A percentile compares a stretch with the other conserved stretches of the same genome.
Conservation (phyloP, 2,797 vertebrate species). For the Threskiornis aethiopicus region DNA sequence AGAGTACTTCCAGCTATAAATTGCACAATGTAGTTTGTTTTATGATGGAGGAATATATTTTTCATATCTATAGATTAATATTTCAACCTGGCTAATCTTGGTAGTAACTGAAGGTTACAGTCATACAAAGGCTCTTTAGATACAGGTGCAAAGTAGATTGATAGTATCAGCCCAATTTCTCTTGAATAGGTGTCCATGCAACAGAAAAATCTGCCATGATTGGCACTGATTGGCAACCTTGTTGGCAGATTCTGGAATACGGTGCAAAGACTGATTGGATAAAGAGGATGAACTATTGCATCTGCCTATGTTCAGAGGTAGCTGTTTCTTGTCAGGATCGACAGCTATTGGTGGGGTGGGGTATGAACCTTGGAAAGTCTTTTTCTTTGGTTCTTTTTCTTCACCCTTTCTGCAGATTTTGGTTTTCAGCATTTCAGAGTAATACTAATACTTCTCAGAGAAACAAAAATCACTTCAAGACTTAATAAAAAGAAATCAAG, state of each 20-base stretch:
- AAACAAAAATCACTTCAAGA: neutral
- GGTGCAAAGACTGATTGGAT: neutral
- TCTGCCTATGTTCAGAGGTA: neutral
- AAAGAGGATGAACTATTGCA: neutral
- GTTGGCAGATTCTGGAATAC: neutral
- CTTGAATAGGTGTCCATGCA: neutral
- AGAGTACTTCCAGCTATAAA: neutral
- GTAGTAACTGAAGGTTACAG: neutral
- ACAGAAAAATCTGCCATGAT: neutral
- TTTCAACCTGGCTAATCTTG: neutral
- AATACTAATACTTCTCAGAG: neutral
- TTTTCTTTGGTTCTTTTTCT: neutral
- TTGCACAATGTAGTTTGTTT: neutral
- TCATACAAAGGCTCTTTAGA: neutral
- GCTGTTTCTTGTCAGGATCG: neutral
- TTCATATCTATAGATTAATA: neutral
- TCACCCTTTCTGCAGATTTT: neutral
- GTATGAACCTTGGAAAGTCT: neutral
- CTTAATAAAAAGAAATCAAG: neutral
- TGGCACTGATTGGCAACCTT: neutral
- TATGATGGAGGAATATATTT: neutral
- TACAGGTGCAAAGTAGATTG: neutral
- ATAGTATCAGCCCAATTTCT: neutral
- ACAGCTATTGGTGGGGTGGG: neutral
- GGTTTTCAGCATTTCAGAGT: neutral